Base-by-base conservation (phyloP, 1,140 invertebrate species). In the Parapsyche elsis region DNA sequence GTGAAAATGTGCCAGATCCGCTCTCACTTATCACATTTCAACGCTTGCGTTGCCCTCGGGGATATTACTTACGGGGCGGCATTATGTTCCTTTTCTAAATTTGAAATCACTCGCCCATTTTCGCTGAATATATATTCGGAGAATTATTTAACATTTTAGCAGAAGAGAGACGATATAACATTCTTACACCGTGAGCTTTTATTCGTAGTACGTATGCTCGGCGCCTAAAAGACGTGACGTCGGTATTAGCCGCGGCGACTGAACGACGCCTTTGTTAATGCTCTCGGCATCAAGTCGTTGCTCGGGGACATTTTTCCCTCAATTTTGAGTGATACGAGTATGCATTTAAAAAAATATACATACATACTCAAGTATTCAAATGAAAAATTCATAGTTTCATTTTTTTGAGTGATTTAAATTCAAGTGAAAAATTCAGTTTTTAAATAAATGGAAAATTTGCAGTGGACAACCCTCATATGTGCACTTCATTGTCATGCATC, bases 21-120 rank as follows among this genome's bases (percentile, higher is more conserved):
- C 73, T 75, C 38, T 46, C 73, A 24, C 44, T 76, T 76, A 76
- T 76, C 74, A 49, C 74, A 76, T 76, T 76, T 57, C 74, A 76
- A 53, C 49, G 53, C 74, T 59, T 9, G 45, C 74, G 23, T 24
- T 61, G 74, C 74, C 74, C 26, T 38, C 49, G 46, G 74, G 74
- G 74, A 76, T 57, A 67, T 67, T 67, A 67, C 24, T 67, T 67
- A 67, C 19, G 23, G 64, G 23, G 21, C 64, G 64, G 64, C 21
- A 67, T 67, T 67, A 67, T 67, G 64, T 67, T 67, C 24, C 64
- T 67, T 67, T 67, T 67, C 64, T 67, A 67, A 67, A 67, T 67
- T 30, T 23, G 64, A 67, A 67, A 67, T 67, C 21, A 24, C 64
- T 67, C 24, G 64, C 64, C 49, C 49, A 10, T 12, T 12, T 53